phyloP scores from a whole-genome alignment of 2,797 vertebrate genomes.

The Eutrigla gurnardus region DNA sequence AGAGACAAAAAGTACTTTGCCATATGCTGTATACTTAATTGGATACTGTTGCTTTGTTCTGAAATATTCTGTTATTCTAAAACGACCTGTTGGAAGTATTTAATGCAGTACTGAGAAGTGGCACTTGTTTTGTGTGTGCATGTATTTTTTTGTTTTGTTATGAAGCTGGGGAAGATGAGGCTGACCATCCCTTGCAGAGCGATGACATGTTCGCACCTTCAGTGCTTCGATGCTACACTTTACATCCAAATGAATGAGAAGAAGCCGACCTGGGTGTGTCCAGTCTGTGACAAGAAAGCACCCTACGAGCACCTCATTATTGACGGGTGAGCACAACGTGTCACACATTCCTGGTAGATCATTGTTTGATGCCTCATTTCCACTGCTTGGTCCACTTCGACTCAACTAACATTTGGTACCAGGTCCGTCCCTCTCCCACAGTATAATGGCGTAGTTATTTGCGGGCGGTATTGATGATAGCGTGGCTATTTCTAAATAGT shows the following conservation, averaged over 20 bases:
- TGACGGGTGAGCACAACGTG: constrained; percentile 89
- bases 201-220: constrained; percentile 96
- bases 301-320: constrained; percentile 98
- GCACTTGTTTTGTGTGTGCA: constrained; percentile 2
- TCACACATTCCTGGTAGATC: not conserved
- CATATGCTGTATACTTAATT: not conserved
- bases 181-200: constrained; percentile 95
- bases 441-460: not conserved
- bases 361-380: not conserved
- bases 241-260: constrained; percentile 99
- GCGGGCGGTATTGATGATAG: not conserved
- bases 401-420: not conserved
- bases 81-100: not conserved
- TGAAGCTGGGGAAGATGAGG: constrained; percentile 96
- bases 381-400: not conserved
- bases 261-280: constrained; percentile 99
- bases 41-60: not conserved
- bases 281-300: constrained; percentile 98
- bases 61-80: not conserved
- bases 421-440: not conserved
- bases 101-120: not conserved
- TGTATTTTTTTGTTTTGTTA: constrained; percentile 12
- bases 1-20: not conserved
- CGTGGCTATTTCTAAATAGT: not conserved
- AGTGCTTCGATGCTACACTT: constrained; percentile 97